Percentiles rank a stretch among this genome's conserved stretches.
phyloP scores from a whole-genome alignment of 2,113 vertebrate genomes.

The Orthonyx spaldingii region DNA sequence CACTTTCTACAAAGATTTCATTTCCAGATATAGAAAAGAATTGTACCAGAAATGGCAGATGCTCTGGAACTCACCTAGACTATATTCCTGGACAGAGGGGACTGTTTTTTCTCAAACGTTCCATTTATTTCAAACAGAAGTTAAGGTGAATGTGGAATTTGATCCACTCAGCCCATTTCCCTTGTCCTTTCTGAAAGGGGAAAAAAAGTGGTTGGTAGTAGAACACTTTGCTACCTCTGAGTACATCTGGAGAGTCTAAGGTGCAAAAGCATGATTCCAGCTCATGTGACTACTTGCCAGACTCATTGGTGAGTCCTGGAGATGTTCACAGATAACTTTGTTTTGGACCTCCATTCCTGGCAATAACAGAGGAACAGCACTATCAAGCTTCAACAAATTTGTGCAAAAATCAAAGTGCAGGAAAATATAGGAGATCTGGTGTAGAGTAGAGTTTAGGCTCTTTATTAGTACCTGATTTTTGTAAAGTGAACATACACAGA shows the following conservation, averaged over 20 bases:
- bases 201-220: neutral
- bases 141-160: neutral
- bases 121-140: neutral
- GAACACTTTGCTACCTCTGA: neutral
- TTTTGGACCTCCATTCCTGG: neutral
- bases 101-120: neutral
- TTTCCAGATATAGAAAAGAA: neutral
- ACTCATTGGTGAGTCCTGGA: neutral
- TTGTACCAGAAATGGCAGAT: neutral
- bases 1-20: neutral
- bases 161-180: fast-evolving
- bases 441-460: neutral
- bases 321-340: neutral
- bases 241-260: neutral
- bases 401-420: neutral
- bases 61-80: neutral
- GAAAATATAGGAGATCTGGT: neutral
- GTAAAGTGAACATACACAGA: neutral
- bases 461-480: neutral
- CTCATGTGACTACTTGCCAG: neutral
- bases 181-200: neutral
- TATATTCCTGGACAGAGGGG: neutral
- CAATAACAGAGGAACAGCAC: neutral
- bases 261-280: neutral
- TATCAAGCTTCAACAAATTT: neutral